Conservation (phyloP, 2,888 invertebrate species). For the Zele albiditarsus region DNA sequence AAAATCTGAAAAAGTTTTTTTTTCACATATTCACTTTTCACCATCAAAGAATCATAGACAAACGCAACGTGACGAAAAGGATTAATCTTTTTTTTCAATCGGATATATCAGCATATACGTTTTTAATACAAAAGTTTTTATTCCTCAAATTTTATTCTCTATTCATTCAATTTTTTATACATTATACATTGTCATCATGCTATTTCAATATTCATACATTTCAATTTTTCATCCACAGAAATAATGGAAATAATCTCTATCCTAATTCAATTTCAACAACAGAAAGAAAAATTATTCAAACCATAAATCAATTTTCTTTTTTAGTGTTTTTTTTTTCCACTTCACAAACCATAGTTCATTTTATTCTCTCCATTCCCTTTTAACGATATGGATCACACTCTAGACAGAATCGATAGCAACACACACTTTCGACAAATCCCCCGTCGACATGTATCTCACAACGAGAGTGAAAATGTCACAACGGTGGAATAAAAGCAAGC, state of each 20-base stretch:
- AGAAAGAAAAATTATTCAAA: neutral
- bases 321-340: neutral
- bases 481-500: slow-evolving; percentile 29
- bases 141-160: too few species aligned
- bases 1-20: too few species aligned
- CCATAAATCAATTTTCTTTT: slow-evolving; percentile 6
- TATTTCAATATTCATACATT: neutral
- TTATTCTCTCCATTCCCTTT: neutral
- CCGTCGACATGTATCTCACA: slow-evolving; percentile 13
- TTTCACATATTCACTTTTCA: too few species aligned
- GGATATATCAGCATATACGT: too few species aligned
- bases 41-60: too few species aligned
- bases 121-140: too few species aligned
- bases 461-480: slow-evolving; percentile 37
- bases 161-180: neutral
- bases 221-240: neutral
- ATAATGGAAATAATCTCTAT: neutral
- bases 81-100: too few species aligned
- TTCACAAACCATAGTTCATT: neutral
- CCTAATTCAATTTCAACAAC: slow-evolving; percentile 19
- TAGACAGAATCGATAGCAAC: slow-evolving; percentile 38
- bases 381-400: slow-evolving; percentile 10
- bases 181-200: neutral
- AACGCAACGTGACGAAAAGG: too few species aligned
- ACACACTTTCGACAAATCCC: slow-evolving; percentile 33